A percentile compares a stretch with the other conserved stretches of the same genome.
Evolutionary conservation across 2,888 invertebrate species (phyloP).

Genomic region (Ryuthela nishihirai): DNA sequence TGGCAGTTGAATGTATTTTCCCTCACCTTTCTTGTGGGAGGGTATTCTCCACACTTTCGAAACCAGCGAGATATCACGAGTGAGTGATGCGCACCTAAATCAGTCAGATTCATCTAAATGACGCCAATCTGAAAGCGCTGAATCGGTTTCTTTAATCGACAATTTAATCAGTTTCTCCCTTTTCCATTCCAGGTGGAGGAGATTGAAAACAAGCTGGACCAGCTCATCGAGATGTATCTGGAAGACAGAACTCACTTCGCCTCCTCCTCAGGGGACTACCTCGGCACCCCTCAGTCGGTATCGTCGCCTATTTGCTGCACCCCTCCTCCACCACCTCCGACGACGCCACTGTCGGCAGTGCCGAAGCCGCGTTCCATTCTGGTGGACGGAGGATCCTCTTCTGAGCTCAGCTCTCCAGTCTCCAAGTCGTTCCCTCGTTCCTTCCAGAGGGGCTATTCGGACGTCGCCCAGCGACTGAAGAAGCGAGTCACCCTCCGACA

Average conservation of each 20-base stretch:
- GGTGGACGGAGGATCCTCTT: slow-evolving; percentile 16
- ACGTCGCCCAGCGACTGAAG: slow-evolving; percentile 72
- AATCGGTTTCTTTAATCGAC: too few species aligned
- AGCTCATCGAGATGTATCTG: slow-evolving; percentile 82
- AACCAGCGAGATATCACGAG: too few species aligned
- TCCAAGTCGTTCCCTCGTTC: slow-evolving; percentile 8
- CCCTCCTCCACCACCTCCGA: slow-evolving; percentile 9
- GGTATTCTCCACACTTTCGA: too few species aligned
- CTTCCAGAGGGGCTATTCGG: slow-evolving; percentile 47
- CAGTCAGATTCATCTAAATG: too few species aligned
- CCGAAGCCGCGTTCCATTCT: slow-evolving; percentile 32
- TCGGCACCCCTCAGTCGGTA: slow-evolving; percentile 26
- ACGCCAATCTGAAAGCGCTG: too few species aligned
- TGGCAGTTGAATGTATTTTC: too few species aligned
- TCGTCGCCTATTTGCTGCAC: slow-evolving; percentile 31
- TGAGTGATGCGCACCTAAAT: too few species aligned
- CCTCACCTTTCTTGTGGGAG: too few species aligned
- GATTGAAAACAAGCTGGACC: slow-evolving; percentile 85
- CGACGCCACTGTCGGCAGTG: slow-evolving; percentile 24
- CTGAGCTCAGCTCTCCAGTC: slow-evolving; percentile 15
- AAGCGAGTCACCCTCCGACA: slow-evolving; percentile 75
- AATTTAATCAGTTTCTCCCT: too few species aligned
- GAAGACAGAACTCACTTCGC: slow-evolving; percentile 69
- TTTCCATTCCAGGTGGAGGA: slow-evolving; percentile 71
- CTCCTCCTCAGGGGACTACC: slow-evolving; percentile 59